Conservation (phyloP, 2,113 vertebrate species). For the Sciurus niger region DNA sequence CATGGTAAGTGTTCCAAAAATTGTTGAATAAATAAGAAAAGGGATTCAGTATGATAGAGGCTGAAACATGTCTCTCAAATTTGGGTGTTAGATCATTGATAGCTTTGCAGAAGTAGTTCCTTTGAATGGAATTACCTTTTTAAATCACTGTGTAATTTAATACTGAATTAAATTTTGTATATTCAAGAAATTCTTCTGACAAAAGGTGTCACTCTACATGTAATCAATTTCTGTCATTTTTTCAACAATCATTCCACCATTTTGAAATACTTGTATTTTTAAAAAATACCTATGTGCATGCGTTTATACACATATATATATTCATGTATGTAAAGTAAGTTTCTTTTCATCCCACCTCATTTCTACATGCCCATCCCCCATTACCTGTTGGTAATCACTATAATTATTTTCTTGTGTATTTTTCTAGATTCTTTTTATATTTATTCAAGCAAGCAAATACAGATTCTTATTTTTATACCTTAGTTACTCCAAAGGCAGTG, state of each 20-base stretch:
- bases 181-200: constrained; percentile 41
- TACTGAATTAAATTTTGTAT: constrained; percentile 13
- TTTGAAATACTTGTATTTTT: constrained; percentile 37
- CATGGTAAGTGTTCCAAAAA: not conserved
- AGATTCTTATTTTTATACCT: not conserved
- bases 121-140: not conserved
- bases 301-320: not conserved
- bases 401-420: not conserved
- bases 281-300: not conserved
- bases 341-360: not conserved
- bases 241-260: not conserved
- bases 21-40: constrained; percentile 5
- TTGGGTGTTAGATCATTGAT: not conserved
- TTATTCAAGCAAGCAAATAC: not conserved
- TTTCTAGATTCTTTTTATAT: constrained; percentile 34
- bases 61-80: not conserved
- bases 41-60: not conserved
- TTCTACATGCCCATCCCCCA: not conserved
- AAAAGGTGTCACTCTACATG: not conserved
- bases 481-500: not conserved
- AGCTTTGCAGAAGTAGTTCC: not conserved
- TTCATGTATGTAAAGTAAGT: not conserved
- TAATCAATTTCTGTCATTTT: constrained; percentile 49
- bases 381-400: not conserved
- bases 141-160: constrained; percentile 22